Evolutionary conservation across 2,797 vertebrate genomes (phyloP).

Genomic region (Pseudochromis fuscus): DNA sequence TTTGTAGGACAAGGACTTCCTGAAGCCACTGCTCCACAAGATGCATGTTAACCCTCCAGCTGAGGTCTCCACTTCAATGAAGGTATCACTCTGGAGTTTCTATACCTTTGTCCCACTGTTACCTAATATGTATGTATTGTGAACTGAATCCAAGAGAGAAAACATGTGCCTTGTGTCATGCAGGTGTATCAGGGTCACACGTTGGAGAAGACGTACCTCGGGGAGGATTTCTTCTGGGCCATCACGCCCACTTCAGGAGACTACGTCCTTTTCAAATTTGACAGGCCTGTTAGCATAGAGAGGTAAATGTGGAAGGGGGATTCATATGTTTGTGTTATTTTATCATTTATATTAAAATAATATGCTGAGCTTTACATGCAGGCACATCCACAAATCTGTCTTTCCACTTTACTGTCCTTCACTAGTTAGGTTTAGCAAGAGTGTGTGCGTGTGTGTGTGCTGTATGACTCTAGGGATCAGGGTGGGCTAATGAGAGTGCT

Average conservation of each 20-base stretch:
- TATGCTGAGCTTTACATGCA: background rate
- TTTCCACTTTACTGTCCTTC: constrained; percentile 25
- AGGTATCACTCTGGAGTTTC: constrained; percentile 71
- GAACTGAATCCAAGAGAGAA: background rate
- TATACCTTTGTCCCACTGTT: background rate
- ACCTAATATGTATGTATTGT: background rate
- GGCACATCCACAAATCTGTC: constrained; percentile 1
- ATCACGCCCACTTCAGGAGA: constrained; percentile 93
- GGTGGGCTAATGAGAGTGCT: constrained; percentile 79
- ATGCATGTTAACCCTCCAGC: constrained; percentile 98
- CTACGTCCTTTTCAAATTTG: constrained; percentile 96
- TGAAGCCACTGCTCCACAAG: constrained; percentile 97
- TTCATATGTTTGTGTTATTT: background rate
- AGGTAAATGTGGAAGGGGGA: constrained; percentile 81
- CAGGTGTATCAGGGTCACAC: constrained; percentile 97
- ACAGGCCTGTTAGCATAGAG: constrained; percentile 95
- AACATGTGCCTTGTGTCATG: constrained; percentile 12
- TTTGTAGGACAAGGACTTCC: constrained; percentile 96
- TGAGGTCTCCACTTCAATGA: constrained; percentile 97
- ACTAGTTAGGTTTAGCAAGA: constrained; percentile 28
- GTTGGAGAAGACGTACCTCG: constrained; percentile 95
- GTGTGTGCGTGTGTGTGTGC: background rate
- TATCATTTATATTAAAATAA: background rate
- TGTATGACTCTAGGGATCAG: constrained; percentile 60
- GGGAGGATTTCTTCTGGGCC: constrained; percentile 99